Evolutionary conservation across 2,888 invertebrate genomes (phyloP).

Genomic region (Polymixis flavicincta): DNA sequence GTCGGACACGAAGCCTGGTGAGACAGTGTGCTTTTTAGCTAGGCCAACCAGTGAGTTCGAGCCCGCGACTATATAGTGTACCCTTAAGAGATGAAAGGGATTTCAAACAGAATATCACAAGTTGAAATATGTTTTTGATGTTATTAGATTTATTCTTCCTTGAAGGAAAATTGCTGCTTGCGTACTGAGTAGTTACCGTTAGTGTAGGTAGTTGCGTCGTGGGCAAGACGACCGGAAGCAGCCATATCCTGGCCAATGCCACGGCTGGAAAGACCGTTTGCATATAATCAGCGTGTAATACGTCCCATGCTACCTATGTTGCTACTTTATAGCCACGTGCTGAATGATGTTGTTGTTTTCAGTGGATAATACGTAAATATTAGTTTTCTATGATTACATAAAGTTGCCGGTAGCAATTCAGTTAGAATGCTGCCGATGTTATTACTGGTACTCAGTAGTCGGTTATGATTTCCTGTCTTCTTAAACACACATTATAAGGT

Average conservation of each 20-base stretch:
- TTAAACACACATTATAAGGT: constrained; percentile 62
- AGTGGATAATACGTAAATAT: background rate
- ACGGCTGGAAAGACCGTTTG: constrained; percentile 69
- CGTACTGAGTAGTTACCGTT: constrained; percentile 79
- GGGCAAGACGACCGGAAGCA: constrained; percentile 83
- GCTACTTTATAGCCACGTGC: constrained; percentile 18
- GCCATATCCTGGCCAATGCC: constrained; percentile 84
- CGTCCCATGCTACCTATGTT: constrained; percentile 8
- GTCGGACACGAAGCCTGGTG: too few relatives aligned
- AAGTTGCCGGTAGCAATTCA: constrained; percentile 11
- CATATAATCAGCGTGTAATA: constrained; percentile 56
- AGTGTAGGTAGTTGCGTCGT: constrained; percentile 68
- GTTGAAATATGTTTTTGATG: constrained; percentile 47
- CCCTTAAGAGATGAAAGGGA: background rate
- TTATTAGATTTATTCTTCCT: constrained; percentile 67
- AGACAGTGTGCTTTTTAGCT: too few relatives aligned
- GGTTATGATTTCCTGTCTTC: constrained; percentile 67
- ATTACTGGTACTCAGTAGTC: constrained; percentile 40
- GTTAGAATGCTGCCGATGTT: constrained; percentile 57
- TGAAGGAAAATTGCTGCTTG: constrained; percentile 65
- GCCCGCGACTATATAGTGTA: too few relatives aligned
- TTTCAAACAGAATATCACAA: background rate
- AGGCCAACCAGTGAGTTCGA: too few relatives aligned
- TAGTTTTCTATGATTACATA: constrained; percentile 4
- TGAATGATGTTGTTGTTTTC: constrained; percentile 17